Evolutionary conservation across 2,888 invertebrate species (phyloP).

Genomic region (Drosophila cracens): DNA sequence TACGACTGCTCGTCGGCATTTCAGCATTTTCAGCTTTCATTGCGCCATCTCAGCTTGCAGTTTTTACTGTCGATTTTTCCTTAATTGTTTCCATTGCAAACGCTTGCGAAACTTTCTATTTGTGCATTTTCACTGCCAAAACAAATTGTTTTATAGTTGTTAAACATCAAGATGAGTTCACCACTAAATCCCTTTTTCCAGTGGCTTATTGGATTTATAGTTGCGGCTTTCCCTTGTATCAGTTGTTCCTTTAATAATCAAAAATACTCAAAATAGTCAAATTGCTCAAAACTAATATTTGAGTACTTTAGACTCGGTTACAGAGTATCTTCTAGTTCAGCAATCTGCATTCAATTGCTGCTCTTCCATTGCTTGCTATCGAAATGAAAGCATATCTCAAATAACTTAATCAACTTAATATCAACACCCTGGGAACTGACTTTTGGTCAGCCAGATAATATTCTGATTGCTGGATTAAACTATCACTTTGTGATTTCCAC

Average conservation of each 20-base stretch:
- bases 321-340: not conserved
- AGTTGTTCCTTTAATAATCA: not conserved
- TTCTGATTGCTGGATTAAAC: constrained; percentile 22
- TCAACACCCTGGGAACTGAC: constrained; percentile 10
- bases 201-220: constrained; percentile 12
- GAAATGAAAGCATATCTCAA: constrained; percentile 9
- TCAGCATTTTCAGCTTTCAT: constrained; percentile 35
- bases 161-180: constrained; percentile 16
- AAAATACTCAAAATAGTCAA: too few species aligned
- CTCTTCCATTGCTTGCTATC: not conserved
- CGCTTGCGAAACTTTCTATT: constrained; percentile 56
- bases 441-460: not conserved
- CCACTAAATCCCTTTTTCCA: constrained; percentile 43
- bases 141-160: constrained; percentile 35
- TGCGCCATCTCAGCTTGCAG: constrained; percentile 60
- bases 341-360: not conserved
- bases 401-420: constrained; percentile 1
- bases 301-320: not conserved
- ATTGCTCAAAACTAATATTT: not conserved
- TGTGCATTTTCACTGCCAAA: constrained; percentile 59
- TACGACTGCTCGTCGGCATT: constrained; percentile 18
- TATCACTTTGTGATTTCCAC: constrained; percentile 26
- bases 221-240: constrained; percentile 33
- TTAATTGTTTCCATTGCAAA: constrained; percentile 55
- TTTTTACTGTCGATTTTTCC: constrained; percentile 35